phyloP scores from a whole-genome alignment of 2,797 vertebrate species.

The Delichon dasypus region DNA sequence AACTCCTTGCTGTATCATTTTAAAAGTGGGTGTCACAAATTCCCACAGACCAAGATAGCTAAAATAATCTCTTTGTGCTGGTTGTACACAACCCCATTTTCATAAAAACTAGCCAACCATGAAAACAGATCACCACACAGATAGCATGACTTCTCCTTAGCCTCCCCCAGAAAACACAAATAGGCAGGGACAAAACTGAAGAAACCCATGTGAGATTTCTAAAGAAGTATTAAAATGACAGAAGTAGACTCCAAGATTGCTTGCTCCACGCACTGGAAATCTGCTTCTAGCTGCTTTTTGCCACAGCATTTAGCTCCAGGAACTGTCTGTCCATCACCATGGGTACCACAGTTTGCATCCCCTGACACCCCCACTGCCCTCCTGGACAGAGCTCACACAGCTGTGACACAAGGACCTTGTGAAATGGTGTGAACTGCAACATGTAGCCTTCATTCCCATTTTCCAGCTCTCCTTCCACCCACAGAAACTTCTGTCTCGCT shows the following conservation, averaged over 20 bases:
- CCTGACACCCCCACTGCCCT: not conserved
- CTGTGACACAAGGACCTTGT: not conserved
- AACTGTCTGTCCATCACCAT: not conserved
- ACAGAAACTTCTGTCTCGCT: fast-evolving
- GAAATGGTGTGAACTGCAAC: not conserved
- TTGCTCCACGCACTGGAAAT: not conserved
- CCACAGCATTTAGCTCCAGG: not conserved
- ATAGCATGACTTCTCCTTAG: not conserved
- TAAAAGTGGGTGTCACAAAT: not conserved
- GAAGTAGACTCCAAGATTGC: not conserved
- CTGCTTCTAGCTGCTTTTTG: not conserved
- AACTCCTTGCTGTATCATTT: not conserved
- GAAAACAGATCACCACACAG: not conserved
- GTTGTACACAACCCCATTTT: not conserved
- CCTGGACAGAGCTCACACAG: not conserved
- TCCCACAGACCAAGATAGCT: not conserved
- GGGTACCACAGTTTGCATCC: not conserved
- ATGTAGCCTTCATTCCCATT: not conserved
- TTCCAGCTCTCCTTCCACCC: not conserved
- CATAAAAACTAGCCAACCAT: not conserved
- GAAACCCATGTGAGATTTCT: not conserved
- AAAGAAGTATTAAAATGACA: not conserved
- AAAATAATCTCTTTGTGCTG: not conserved
- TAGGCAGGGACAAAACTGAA: not conserved
- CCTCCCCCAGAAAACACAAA: not conserved